Base-by-base conservation (phyloP, 2,797 vertebrate species). In the Antennarius maculatus region DNA sequence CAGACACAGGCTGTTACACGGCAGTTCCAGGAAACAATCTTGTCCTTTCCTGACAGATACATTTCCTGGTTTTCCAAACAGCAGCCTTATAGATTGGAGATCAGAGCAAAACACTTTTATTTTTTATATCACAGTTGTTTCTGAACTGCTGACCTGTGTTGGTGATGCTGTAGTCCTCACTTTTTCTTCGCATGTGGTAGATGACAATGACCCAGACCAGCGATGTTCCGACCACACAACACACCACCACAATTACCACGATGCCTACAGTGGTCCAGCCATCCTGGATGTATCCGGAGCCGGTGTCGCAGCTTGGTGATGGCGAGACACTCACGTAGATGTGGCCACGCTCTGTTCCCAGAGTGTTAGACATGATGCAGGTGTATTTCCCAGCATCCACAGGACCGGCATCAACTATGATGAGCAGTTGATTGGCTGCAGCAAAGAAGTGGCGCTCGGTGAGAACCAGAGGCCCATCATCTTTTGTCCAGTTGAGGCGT, bases 181-280 rank as follows among this genome's bases (percentile, higher is more conserved):
- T 96, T 75, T 94, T 96, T 62, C 95, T 93, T 79, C 98, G 94
- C 49, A 98, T 99, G 92, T 99, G 98, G 91, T 99, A 99, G 75
- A 99, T 99, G 87, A 99, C 97, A 71, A 98, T 94, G 87, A 99
- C 98, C 97, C 98, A 99, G 74, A 99, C 97, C 23, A 99, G 92
- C 1, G 97, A 99, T 23, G 98, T 99, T 62, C 97, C 98, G 37
- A 99, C 98, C 88, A 99, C 98, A 41, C 98, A 99, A 89, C 97
- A 98, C 62, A 99, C 98, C 88, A 99, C 97, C 4, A 96, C 97
- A 31, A 99, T 99, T 85, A 99, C 97, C 77, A 99, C 97, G 4
- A 99, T 95, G 53, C 98, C 98, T 90, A 97, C 96, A 0, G 97
- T 99, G 81, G 95, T 95, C 97, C 97, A 99, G 50, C 94, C 95